Base-by-base conservation (phyloP, 2,797 vertebrate genomes). In the Gallinago solitaria region DNA sequence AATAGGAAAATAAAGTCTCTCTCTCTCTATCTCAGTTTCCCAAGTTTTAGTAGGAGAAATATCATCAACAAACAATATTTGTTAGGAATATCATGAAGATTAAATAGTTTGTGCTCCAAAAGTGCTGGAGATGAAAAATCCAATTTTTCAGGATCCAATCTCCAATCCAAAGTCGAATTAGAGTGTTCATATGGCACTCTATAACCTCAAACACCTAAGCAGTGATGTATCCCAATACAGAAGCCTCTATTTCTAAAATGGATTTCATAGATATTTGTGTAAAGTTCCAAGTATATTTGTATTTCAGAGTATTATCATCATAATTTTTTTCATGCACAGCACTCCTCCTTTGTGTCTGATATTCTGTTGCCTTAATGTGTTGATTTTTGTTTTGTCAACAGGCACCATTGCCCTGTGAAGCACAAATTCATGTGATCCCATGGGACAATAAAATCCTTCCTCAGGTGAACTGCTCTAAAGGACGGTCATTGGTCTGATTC, bases 391-490 rank as follows among this genome's bases (percentile, higher is more conserved):
- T 95, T 79, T 76, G 54, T 57, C 59, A 33, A 92, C 83, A 98
- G 98, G 32, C 5, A 91, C 11, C 9, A 24, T 10, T 97, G 43
- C 2, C 0, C 6, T 98, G 98, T 12, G 5, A 57, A 3, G 96
- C 97, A 82, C 8, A 84, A 4, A 78, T 98, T 93, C 12, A 85
- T 0, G 57, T 95, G 81, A 48, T 69, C 57, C 76, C 61, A 3
- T 95, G 94, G 97, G 27, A 86, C 61, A 2, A 81, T 15, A 75
- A 81, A 93, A 65, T 60, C 41, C 3, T 16, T 3, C 30, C 97
- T n/a, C 57, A 77, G 17, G 61, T 98, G 89, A 95, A 87, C 33
- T 98, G 97, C 89, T 28, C 23, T 24, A 4, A 8, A 16, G 1
- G 13, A 30, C 17, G 4, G 2, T 5, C 1, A 76, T 0, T 0